Base-by-base conservation (phyloP, 53 echinoderm and acorn worm species). In the Zoroaster sp. region DNA sequence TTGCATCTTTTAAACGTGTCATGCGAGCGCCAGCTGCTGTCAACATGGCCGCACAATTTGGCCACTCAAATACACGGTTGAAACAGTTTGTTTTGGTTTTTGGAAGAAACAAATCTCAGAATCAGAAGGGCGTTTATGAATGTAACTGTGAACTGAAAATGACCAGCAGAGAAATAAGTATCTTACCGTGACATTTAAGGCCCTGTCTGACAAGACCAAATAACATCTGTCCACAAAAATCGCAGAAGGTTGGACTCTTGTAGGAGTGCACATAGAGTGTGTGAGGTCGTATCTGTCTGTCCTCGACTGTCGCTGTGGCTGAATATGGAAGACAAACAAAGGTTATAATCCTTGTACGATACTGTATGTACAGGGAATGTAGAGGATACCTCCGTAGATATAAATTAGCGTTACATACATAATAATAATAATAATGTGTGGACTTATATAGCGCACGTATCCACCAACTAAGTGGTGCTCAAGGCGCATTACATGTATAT, bases 181-280 rank as follows among this genome's bases (percentile, higher is more conserved):
- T 89, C 95, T 74, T 80, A 99, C 99, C 99, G 74, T 99, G 96
- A 88, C 99, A 99, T 79, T 99, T 99, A 30, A 99, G 93, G 31
- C 99, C 99, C 70, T 99, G 99, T 79, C 96, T 91, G 66, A 99
- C 99, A 10, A 99, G 94, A n/a, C 99, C 99, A 90, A 99, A 99
- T 21, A 99, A 90, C 94, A 99, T 94, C 66, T 99, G 95, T 52
- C 99, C 99, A 73, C 99, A 99, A 80, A 94, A 99, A 78, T 99
- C 99, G 71, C 99, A 99, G 81, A 99, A 99, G 21, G 99, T 96
- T 33, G 99, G 99, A 55, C 93, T 91, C 90, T 99, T 99, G 93
- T 99, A 99, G 66, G 99, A 99, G 90, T 99, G 99, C 35, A 99
- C 99, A 49, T 92, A 99, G 40, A 99, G 79, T 9, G 99, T 93